Percentiles rank a stretch among this genome's conserved stretches.
Evolutionary conservation across 2,113 vertebrate genomes (phyloP).

Genomic region (Anseranas semipalmata): DNA sequence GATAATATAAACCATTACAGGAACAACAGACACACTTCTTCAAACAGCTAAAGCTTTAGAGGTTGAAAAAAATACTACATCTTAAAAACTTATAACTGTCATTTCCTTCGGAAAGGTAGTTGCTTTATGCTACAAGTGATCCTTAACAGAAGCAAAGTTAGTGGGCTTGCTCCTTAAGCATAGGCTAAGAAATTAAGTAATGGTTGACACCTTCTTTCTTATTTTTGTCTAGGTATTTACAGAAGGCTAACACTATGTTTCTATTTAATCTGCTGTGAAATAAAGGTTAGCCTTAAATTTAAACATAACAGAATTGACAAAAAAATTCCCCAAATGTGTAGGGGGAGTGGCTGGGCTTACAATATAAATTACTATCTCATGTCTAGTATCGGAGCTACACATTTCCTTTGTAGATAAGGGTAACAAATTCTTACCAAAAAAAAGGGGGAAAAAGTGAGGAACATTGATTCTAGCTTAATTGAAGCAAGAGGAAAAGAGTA

Average conservation of each 20-base stretch:
- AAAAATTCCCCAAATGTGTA: background rate
- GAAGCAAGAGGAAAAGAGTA: background rate
- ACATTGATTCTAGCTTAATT: background rate
- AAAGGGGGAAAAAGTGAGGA: background rate
- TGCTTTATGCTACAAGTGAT: background rate
- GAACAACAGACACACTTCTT: background rate
- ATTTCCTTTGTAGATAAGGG: background rate
- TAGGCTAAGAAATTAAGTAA: background rate
- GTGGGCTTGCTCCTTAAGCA: constrained; percentile 19
- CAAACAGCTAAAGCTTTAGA: constrained; percentile 22
- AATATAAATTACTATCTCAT: background rate
- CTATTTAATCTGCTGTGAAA: background rate
- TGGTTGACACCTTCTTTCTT: background rate
- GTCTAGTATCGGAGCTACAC: background rate
- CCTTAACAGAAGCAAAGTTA: background rate
- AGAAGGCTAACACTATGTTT: background rate
- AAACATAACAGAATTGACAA: background rate
- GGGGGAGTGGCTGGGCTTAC: background rate
- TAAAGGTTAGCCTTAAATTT: background rate
- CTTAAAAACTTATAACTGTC: constrained; percentile 40
- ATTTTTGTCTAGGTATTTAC: background rate
- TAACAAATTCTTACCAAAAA: background rate
- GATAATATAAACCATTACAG: background rate
- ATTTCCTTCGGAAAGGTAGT: constrained; percentile 38
- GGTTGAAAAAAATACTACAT: constrained; percentile 6